A percentile compares a stretch with the other conserved stretches of the same genome.
Evolutionary conservation across 2,797 vertebrate genomes (phyloP).

Genomic region (Phoebastria nigripes): DNA sequence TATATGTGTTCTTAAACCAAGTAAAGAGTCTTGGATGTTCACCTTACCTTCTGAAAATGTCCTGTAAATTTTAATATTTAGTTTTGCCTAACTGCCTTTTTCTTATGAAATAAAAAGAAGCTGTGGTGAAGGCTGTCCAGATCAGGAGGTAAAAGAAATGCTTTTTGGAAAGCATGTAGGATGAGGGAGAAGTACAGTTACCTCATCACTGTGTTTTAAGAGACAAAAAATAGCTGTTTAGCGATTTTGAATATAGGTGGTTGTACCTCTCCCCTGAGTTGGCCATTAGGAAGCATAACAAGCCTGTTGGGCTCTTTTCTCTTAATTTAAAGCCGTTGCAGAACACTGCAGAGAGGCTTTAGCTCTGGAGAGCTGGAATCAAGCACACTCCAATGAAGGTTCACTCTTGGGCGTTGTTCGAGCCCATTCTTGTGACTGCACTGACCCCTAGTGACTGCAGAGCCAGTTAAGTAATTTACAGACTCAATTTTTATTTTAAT

Average conservation of each 20-base stretch:
- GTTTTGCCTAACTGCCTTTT: background rate
- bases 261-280: background rate
- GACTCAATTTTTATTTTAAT: background rate
- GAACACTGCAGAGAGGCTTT: background rate
- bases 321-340: background rate
- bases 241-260: background rate
- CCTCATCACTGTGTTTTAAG: background rate
- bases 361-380: background rate
- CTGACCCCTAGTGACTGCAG: conserved; percentile 55
- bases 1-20: background rate
- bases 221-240: background rate
- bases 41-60: background rate
- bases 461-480: background rate
- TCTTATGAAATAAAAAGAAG: background rate
- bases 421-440: background rate
- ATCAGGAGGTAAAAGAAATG: background rate
- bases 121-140: background rate
- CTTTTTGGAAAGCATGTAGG: background rate
- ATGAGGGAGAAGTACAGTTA: background rate
- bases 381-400: accelerated
- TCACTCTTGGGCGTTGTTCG: background rate
- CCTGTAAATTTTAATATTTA: background rate
- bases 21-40: background rate
- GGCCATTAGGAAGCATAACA: background rate
- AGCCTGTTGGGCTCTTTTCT: background rate